phyloP scores from a whole-genome alignment of 2,888 invertebrate species.

The Stenotaenia linearis region DNA sequence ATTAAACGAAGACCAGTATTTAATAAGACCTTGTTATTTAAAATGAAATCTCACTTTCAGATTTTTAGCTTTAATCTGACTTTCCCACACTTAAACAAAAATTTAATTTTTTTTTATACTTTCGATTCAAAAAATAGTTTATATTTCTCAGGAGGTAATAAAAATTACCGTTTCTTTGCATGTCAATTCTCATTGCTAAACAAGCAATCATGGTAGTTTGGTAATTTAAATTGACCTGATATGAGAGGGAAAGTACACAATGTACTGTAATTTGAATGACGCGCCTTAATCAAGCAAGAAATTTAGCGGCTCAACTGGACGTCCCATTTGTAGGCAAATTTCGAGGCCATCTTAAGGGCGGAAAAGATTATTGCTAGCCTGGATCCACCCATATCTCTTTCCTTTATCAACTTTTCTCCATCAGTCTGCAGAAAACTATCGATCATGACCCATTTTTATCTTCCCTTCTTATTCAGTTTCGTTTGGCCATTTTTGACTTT shows the following conservation, averaged over 20 bases:
- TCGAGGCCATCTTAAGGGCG: neutral
- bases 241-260: neutral
- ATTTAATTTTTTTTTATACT: neutral
- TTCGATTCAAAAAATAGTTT: neutral
- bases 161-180: neutral
- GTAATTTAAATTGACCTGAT: neutral
- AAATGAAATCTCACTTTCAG: neutral
- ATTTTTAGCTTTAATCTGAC: neutral
- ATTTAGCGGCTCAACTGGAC: neutral
- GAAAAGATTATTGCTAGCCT: neutral
- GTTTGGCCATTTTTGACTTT: constrained; percentile 6
- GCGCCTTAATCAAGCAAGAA: neutral
- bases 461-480: neutral
- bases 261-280: neutral
- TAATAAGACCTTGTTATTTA: neutral
- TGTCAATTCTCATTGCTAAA: neutral
- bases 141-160: neutral
- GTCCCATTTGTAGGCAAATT: neutral
- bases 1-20: neutral
- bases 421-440: neutral
- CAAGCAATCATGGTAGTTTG: neutral
- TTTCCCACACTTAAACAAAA: neutral
- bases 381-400: constrained; percentile 1
- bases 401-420: neutral
- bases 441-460: constrained; percentile 17